Percentiles rank a stretch among this genome's conserved stretches.
Evolutionary conservation across 2,888 invertebrate species (phyloP).

Genomic region (Epinotia nisella): DNA sequence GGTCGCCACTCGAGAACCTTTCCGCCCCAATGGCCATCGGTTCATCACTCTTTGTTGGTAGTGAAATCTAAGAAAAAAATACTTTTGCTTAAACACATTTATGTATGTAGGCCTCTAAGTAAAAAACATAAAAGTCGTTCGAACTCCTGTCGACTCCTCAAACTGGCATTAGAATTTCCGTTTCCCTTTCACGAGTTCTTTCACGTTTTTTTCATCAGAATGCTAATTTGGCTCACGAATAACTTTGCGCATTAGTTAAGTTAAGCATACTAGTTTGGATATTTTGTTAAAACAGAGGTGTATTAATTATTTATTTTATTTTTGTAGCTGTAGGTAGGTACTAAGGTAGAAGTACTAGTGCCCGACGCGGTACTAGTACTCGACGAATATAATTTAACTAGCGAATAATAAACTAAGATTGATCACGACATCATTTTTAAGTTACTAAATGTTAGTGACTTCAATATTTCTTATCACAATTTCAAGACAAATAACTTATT

Average conservation of each 20-base stretch:
- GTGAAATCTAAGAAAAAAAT: not conserved
- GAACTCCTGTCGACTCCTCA: constrained; percentile 35
- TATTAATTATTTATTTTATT: not conserved
- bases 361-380: too few species aligned
- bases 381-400: too few species aligned
- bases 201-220: constrained; percentile 47
- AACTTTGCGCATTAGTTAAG: constrained; percentile 26
- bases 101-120: not conserved
- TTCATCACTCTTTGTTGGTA: not conserved
- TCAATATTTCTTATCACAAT: too few species aligned
- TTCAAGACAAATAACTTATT: too few species aligned
- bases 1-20: too few species aligned
- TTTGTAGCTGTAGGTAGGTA: too few species aligned
- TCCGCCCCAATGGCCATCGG: too few species aligned
- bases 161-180: constrained; percentile 42
- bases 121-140: constrained; percentile 13
- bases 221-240: constrained; percentile 45
- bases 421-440: too few species aligned
- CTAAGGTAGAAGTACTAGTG: too few species aligned
- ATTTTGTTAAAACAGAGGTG: constrained; percentile 1
- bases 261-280: constrained; percentile 13
- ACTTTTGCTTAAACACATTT: not conserved
- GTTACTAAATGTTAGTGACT: too few species aligned
- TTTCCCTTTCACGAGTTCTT: constrained; percentile 34
- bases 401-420: too few species aligned